phyloP scores from a whole-genome alignment of 2,797 vertebrate genomes.

The Glossophaga mutica region DNA sequence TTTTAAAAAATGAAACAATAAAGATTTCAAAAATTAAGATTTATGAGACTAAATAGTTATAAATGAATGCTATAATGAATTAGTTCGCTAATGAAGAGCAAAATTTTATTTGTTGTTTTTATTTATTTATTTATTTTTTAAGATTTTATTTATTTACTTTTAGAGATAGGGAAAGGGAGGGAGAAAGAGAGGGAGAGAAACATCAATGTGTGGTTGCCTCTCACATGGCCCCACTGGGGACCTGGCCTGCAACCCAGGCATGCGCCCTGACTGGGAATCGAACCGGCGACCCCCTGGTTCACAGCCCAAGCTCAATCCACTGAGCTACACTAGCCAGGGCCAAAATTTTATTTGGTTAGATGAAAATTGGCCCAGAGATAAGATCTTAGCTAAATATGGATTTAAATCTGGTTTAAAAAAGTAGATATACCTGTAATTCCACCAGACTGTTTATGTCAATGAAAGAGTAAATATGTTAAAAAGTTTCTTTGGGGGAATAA shows the following conservation, averaged over 20 bases:
- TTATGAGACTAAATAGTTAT: neutral
- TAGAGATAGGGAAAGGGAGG: too few relatives aligned
- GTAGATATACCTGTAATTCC: neutral
- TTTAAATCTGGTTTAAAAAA: constrained; percentile 9
- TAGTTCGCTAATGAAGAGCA: neutral
- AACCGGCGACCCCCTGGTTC: too few relatives aligned
- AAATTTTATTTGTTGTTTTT: constrained; percentile 46
- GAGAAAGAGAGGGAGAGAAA: too few relatives aligned
- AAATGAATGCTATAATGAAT: constrained; percentile 2
- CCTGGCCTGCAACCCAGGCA: too few relatives aligned
- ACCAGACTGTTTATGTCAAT: neutral
- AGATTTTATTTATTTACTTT: too few relatives aligned
- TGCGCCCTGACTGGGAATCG: too few relatives aligned
- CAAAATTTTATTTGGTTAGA: constrained; percentile 34
- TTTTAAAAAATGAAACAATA: too few relatives aligned
- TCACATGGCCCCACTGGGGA: too few relatives aligned
- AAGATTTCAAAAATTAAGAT: neutral
- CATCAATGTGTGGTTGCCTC: too few relatives aligned
- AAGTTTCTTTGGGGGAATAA: neutral
- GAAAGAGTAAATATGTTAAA: constrained; percentile 30
- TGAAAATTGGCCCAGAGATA: constrained; percentile 28
- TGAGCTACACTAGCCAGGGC: too few relatives aligned
- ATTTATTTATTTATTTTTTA: too few relatives aligned
- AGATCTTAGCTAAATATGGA: neutral
- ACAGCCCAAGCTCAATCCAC: too few relatives aligned